Percentiles rank a stretch among this genome's conserved stretches.
Evolutionary conservation across 2,888 invertebrate species (phyloP).

Genomic region (Trichacis sp.): DNA sequence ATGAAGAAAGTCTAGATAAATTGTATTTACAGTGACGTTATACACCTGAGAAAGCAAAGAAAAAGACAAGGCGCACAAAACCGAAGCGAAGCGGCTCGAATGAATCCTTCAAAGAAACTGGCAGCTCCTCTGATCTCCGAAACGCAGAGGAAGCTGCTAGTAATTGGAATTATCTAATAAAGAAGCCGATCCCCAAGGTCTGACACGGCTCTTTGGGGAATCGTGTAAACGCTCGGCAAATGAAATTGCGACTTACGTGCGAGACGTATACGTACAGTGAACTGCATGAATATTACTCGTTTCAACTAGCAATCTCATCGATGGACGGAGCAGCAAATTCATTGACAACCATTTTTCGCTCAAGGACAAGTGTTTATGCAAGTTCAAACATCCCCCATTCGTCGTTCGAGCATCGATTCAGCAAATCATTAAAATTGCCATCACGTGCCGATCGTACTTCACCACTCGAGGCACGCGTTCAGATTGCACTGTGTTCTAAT

Average conservation of each 20-base stretch:
- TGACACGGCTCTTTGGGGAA: constrained; percentile 16
- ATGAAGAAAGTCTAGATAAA: not conserved
- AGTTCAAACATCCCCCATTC: too few relatives aligned
- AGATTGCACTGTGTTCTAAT: constrained; percentile 54
- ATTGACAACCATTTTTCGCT: not conserved
- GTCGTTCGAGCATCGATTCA: constrained; percentile 13
- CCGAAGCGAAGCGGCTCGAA: constrained; percentile 16
- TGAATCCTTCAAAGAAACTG: constrained; percentile 17
- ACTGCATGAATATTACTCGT: too few relatives aligned
- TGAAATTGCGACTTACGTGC: not conserved
- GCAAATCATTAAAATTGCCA: constrained; percentile 53
- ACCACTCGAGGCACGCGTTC: constrained; percentile 49
- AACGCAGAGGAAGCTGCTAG: constrained; percentile 37
- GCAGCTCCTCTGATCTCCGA: constrained; percentile 42
- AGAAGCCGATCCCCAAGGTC: constrained; percentile 31
- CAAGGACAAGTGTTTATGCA: too few relatives aligned
- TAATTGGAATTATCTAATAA: constrained; percentile 51
- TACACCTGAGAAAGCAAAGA: constrained; percentile 2
- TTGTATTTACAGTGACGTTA: constrained; percentile 4
- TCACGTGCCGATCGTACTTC: constrained; percentile 52
- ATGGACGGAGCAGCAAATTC: not conserved
- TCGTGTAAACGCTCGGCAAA: not conserved
- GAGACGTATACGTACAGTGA: not conserved
- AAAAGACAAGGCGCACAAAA: constrained; percentile 13
- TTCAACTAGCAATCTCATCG: too few relatives aligned